Conservation (phyloP, 2,797 vertebrate genomes). For the Anableps anableps region DNA sequence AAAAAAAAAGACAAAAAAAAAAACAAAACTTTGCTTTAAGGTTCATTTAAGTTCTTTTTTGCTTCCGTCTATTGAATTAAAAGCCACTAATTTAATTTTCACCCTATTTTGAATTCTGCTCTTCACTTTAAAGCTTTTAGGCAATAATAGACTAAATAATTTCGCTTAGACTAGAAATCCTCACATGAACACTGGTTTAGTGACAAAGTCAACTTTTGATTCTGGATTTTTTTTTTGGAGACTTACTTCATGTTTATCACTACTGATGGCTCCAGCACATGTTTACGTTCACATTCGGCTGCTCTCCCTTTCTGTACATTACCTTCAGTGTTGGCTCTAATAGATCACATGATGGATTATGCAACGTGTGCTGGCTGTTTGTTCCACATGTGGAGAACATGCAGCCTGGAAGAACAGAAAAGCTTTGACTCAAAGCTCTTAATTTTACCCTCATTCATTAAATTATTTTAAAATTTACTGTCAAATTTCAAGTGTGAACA, state of each 20-base stretch:
- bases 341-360: background rate
- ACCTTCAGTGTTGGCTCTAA: background rate
- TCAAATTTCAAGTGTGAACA: background rate
- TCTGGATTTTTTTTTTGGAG: background rate
- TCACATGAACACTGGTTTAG: background rate
- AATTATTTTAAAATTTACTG: background rate
- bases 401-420: background rate
- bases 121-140: background rate
- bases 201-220: background rate
- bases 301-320: background rate
- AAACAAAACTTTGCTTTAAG: no score
- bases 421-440: background rate
- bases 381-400: background rate
- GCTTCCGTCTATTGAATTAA: background rate
- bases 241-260: background rate
- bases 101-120: background rate
- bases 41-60: background rate
- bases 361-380: background rate
- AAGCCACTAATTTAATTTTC: background rate
- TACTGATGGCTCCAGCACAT: background rate
- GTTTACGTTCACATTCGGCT: background rate
- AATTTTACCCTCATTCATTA: background rate
- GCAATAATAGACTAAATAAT: background rate
- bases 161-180: background rate
- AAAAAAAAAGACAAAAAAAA: no score